Evolutionary conservation across 2,888 invertebrate genomes (phyloP), one percentile per base, ranked within the genome.

Genomic region (Taphrorychus bicolor): DNA sequence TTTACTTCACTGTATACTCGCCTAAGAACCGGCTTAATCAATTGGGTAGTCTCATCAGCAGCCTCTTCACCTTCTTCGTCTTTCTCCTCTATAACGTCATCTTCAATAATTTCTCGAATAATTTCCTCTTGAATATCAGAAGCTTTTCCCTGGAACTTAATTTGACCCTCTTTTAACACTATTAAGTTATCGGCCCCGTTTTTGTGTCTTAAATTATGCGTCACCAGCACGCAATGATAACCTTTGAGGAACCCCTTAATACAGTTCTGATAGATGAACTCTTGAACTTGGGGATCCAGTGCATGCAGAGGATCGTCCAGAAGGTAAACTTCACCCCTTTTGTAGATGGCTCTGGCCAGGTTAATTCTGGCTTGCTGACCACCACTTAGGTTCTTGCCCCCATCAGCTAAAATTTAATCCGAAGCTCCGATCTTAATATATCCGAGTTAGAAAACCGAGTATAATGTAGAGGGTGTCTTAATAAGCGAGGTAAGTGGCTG

Each of bases 311-410:
- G 92, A 78, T 94, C 93, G 74, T 94, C 93, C 32, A 93, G 81
- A 22, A 93, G 82, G 76, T 92, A 93, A 23, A 93, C 85, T 73
- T 93, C 92, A 0, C 91, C 91, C 72, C 91, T 87, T 74, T 87
- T 87, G 77, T 93, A 93, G 51, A 93, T 82, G 0, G 91, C 88
- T 76, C 93, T 84, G 0, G 91, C 92, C 53, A 95, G 83, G 79
- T 91, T 92, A 23, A 95, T 87, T 71, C 94, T 71, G 5, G 93
- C 92, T 79, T 89, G 88, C 82, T 94, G 94, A 7, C 94, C 94
- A n/a, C 93, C 93, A 41, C 92, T 93, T 11, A 95, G 82, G 21
- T 90, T 89, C 0, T 90, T 87, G 5, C 94, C 94, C 54, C 91
- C 85, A 76, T 95, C 94, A 3, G 93, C 93, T 68, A 59, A 42